These are phyloP conservation scores for Felis catus DNA, from an alignment of 2,113 vertebrate species.

Conservation along the genomic window DNA sequence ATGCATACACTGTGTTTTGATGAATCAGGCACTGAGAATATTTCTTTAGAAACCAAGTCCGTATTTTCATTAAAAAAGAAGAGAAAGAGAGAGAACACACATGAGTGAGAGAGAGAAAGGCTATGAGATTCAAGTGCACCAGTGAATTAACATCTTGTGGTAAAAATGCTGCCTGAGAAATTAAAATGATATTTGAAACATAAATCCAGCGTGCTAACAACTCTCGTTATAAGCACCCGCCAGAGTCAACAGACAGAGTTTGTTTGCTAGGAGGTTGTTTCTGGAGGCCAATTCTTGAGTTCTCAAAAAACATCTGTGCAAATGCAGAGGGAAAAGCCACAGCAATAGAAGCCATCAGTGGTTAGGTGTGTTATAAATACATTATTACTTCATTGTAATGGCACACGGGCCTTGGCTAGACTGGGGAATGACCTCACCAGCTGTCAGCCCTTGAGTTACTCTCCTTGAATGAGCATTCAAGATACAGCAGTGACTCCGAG, in stretches of 20 bases:
- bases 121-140: slow-evolving; percentile 79
- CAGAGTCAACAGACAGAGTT: slow-evolving; percentile 87
- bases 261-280: slow-evolving; percentile 86
- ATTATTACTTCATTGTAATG: slow-evolving; percentile 89
- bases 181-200: slow-evolving; percentile 90
- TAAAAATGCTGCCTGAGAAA: slow-evolving; percentile 85
- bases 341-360: slow-evolving; percentile 85
- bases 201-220: slow-evolving; percentile 88
- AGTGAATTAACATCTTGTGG: slow-evolving; percentile 87
- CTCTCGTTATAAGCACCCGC: slow-evolving; percentile 83
- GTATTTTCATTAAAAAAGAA: slow-evolving; percentile 73
- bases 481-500: background rate
- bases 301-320: slow-evolving; percentile 87
- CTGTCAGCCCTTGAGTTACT: slow-evolving; percentile 79
- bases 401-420: slow-evolving; percentile 85
- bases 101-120: background rate
- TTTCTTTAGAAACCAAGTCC: slow-evolving; percentile 84
- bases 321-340: slow-evolving; percentile 57
- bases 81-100: background rate
- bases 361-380: slow-evolving; percentile 89
- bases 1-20: slow-evolving; percentile 77
- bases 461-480: slow-evolving; percentile 46
- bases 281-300: slow-evolving; percentile 80
- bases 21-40: slow-evolving; percentile 81
- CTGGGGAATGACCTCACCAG: slow-evolving; percentile 85